A percentile compares a stretch with the other conserved stretches of the same genome.
These are phyloP conservation scores for Conops quadrifasciatus DNA, from an alignment of 2,888 invertebrate species.

Conservation along the genomic window DNA sequence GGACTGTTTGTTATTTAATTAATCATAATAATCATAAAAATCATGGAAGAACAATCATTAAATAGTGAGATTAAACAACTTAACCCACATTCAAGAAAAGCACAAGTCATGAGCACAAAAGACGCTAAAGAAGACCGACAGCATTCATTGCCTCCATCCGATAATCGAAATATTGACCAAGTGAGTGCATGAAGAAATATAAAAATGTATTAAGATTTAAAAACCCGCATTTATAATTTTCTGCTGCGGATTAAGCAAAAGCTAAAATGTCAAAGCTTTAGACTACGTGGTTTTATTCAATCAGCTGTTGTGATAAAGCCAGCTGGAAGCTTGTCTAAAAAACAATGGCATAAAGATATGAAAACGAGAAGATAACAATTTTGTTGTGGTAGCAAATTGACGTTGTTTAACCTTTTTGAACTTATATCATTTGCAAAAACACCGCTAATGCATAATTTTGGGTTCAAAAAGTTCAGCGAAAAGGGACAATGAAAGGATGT, in stretches of 20 bases:
- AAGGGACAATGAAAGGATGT: no score
- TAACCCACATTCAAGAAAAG: conserved; percentile 27
- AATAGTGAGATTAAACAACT: conserved; percentile 45
- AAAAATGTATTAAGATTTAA: neutral
- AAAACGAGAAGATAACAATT: no score
- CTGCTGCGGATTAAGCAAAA: neutral
- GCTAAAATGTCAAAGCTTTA: no score
- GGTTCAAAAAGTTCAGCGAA: no score
- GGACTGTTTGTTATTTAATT: neutral
- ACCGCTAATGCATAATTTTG: no score
- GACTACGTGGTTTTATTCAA: no score
- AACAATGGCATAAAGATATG: no score
- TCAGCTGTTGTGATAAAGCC: no score
- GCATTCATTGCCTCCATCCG: neutral
- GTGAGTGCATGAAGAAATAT: neutral
- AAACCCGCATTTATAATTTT: neutral
- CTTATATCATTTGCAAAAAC: no score
- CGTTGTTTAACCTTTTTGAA: no score
- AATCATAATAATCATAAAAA: conserved; percentile 12
- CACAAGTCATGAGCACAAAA: neutral
- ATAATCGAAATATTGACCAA: neutral
- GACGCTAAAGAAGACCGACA: neutral
- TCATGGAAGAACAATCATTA: conserved; percentile 4
- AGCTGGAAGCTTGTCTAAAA: no score
- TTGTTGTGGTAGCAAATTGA: no score